Evolutionary conservation across 1,140 invertebrate genomes (phyloP), one percentile per base, ranked within the genome.

Genomic region (Platyura marginata): DNA sequence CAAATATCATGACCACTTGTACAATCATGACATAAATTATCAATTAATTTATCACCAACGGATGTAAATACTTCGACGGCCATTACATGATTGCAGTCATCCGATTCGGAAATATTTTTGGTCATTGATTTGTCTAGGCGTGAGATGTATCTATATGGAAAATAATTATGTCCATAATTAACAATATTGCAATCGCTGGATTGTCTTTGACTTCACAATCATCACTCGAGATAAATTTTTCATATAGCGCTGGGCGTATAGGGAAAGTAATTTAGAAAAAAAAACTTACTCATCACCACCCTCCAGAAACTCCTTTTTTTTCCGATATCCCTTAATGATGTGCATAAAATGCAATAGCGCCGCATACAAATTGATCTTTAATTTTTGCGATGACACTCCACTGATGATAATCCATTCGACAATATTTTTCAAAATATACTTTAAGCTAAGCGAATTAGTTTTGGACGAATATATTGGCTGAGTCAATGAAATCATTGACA

Each of bases 1-100:
- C 83, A 88, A 16, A 92, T 77, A 52, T 92, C 84, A 55, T 91
- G 85, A 0, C 85, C 84, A 11, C 80, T 80, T 8, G 85, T 82
- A 44, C 81, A 85, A 64, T 92, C 89, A 43, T 81, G 72, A 51
- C 84, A 87, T 21, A 93, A 64, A 21, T 85, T 75, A 48, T 85
- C 78, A 56, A 89, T 79, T 13, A 93, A 62, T 53, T 79, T 77
- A 43, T 89, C 81, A 1, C 84, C 82, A 53, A 84, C 89, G 3
- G 68, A 64, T 2, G 70, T 63, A 33, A 83, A 71, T 0, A 78
- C 71, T 45, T 77, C 64, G 21, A 70, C 44, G 0, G 56, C 50
- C 48, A 61, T 52, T n/a, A 33, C 21, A n/a, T 45, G 39, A 0
- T 46, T 47, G 11, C 32, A 20, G 13, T 37, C 6, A 11, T 50